Percentiles rank a stretch among this genome's conserved stretches.
These are phyloP conservation scores for Ctenicera cuprea DNA, from an alignment of 2,888 invertebrate species.

Conservation along the genomic window DNA sequence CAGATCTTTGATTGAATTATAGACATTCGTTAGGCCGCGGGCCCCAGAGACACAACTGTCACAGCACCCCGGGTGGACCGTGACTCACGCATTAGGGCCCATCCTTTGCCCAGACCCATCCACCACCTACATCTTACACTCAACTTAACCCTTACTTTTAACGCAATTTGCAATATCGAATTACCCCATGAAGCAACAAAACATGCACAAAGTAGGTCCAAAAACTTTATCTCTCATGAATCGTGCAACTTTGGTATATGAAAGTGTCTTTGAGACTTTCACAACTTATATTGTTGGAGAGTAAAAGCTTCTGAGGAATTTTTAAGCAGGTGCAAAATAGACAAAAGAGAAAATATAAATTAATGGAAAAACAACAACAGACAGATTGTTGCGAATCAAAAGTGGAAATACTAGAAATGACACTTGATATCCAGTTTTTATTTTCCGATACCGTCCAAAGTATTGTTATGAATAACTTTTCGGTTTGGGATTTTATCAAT, in stretches of 20 bases:
- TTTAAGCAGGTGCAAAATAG: no score
- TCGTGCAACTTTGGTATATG: neutral
- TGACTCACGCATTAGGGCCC: slow-evolving; percentile 60
- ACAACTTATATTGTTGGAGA: neutral
- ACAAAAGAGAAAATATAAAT: no score
- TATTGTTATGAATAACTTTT: no score
- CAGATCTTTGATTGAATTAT: slow-evolving; percentile 73
- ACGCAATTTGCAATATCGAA: slow-evolving; percentile 46
- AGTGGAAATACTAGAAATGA: no score
- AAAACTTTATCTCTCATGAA: slow-evolving; percentile 8
- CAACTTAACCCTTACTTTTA: slow-evolving; percentile 53
- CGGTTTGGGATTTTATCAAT: no score
- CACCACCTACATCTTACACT: slow-evolving; percentile 48
- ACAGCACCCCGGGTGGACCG: slow-evolving; percentile 59
- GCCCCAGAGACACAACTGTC: slow-evolving; percentile 70
- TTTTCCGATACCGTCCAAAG: no score
- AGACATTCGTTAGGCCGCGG: slow-evolving; percentile 69
- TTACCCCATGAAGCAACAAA: slow-evolving; percentile 40
- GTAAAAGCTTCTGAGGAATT: neutral
- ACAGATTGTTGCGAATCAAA: no score
- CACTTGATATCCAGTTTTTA: no score
- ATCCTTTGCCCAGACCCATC: slow-evolving; percentile 48
- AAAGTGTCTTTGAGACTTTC: neutral
- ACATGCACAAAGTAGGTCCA: slow-evolving; percentile 30
- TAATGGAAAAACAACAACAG: no score